Evolutionary conservation across 2,113 vertebrate species (phyloP).

Genomic region (Oophaga pumilio): DNA sequence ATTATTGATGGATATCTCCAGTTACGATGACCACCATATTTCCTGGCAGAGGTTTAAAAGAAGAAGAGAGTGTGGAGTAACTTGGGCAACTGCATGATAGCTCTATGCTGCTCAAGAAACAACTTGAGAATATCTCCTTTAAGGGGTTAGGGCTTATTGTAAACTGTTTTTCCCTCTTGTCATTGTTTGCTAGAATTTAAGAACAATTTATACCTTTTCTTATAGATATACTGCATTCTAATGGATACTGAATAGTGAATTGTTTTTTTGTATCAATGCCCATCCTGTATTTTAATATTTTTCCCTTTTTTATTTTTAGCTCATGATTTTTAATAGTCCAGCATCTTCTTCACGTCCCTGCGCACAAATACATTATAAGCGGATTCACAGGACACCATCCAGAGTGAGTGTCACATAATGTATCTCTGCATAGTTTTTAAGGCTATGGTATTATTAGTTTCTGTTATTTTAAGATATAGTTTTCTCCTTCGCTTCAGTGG

Average conservation of each 20-base stretch:
- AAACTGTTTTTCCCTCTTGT: not conserved
- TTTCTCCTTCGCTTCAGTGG: too few species aligned
- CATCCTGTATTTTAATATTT: not conserved
- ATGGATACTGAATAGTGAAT: not conserved
- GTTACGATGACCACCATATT: too few species aligned
- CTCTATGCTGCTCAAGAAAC: too few species aligned
- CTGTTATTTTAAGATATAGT: too few species aligned
- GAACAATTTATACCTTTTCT: not conserved
- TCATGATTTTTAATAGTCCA: conserved; percentile 81
- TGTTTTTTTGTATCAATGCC: not conserved
- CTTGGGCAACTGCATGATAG: too few species aligned
- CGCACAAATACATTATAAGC: conserved; percentile 79
- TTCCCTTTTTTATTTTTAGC: conserved; percentile 61
- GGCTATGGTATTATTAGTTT: too few species aligned
- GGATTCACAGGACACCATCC: conserved; percentile 74
- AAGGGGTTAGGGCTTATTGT: not conserved
- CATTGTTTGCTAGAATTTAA: not conserved
- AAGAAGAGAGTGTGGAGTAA: too few species aligned
- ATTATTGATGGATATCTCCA: too few species aligned
- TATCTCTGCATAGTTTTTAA: not conserved
- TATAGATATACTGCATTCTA: not conserved
- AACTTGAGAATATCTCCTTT: too few species aligned
- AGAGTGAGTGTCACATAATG: conserved; percentile 69
- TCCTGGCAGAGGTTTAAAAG: too few species aligned
- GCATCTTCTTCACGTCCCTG: conserved; percentile 78